These are phyloP conservation scores for human (Homo sapiens) DNA, from an alignment of 2,113 vertebrate genomes.

Conservation along the genomic window DNA sequence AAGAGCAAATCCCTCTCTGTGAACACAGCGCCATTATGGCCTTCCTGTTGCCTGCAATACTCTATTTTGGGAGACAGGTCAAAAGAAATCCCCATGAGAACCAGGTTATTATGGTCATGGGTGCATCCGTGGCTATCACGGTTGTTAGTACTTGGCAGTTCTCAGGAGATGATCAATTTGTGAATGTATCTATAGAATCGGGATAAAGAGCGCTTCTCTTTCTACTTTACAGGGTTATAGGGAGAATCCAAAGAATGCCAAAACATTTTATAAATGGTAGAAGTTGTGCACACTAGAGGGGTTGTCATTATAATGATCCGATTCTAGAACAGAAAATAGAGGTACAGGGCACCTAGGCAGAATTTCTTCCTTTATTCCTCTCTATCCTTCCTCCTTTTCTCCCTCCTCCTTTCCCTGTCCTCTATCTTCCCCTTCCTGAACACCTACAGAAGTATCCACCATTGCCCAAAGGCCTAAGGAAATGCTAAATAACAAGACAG, in stretches of 20 bases:
- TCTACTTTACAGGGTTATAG: neutral
- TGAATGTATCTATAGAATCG: neutral
- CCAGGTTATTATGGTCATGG: neutral
- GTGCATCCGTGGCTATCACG: fast-evolving
- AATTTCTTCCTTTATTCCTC: neutral
- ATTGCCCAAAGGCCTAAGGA: neutral
- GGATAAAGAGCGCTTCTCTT: neutral
- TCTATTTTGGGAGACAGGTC: neutral
- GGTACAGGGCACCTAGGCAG: neutral
- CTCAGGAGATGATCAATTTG: neutral
- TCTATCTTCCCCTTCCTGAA: neutral
- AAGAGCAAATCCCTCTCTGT: neutral
- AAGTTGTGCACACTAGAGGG: neutral
- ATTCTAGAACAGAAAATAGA: neutral
- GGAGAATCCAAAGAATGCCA: neutral
- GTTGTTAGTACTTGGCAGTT: neutral
- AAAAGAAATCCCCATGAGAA: neutral
- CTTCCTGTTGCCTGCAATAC: neutral
- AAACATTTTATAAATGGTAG: neutral
- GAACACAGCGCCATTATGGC: neutral
- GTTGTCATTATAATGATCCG: neutral
- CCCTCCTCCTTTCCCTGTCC: fast-evolving
- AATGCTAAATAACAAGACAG: neutral
- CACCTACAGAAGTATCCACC: neutral
- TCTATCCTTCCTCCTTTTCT: fast-evolving